A percentile compares a stretch with the other conserved stretches of the same genome.
Conservation (phyloP, 2,797 vertebrate species). For the Tapirus indicus region DNA sequence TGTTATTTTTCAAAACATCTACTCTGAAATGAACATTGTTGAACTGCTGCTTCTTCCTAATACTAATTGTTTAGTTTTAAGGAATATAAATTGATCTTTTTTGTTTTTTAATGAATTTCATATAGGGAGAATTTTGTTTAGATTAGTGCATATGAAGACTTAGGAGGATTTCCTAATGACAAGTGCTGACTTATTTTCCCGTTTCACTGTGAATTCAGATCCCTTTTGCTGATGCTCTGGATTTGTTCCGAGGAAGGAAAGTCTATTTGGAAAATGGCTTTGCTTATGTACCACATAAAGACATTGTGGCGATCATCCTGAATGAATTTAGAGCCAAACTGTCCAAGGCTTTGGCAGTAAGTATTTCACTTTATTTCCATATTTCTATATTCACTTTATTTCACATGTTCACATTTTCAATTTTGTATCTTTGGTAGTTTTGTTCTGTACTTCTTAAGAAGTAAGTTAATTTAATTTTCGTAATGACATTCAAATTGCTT, state of each 20-base stretch:
- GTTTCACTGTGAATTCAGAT: slow-evolving; percentile 89
- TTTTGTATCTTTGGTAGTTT: slow-evolving; percentile 36
- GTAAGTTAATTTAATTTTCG: slow-evolving; percentile 40
- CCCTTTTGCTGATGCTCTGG: slow-evolving; percentile 96
- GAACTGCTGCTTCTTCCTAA: not conserved
- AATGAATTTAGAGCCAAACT: slow-evolving; percentile 96
- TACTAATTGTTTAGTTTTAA: slow-evolving; percentile 39
- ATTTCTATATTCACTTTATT: slow-evolving; percentile 39
- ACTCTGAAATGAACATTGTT: slow-evolving; percentile 28
- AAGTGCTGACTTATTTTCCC: slow-evolving; percentile 24
- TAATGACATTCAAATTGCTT: slow-evolving; percentile 34
- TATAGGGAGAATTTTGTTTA: slow-evolving; percentile 31
- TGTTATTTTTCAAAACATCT: slow-evolving; percentile 16
- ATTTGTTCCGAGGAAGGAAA: slow-evolving; percentile 95
- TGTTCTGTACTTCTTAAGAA: slow-evolving; percentile 58
- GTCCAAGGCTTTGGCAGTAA: slow-evolving; percentile 98
- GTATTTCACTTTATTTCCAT: slow-evolving; percentile 82
- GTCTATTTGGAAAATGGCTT: slow-evolving; percentile 95
- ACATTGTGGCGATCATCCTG: slow-evolving; percentile 93
- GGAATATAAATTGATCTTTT: not conserved
- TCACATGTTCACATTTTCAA: not conserved
- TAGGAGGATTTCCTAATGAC: not conserved
- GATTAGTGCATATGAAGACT: not conserved
- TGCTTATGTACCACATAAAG: slow-evolving; percentile 94
- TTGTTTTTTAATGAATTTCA: slow-evolving; percentile 41